A percentile compares a stretch with the other conserved stretches of the same genome.
Conservation (phyloP, 2,888 invertebrate genomes). For the Melanotus villosus region DNA sequence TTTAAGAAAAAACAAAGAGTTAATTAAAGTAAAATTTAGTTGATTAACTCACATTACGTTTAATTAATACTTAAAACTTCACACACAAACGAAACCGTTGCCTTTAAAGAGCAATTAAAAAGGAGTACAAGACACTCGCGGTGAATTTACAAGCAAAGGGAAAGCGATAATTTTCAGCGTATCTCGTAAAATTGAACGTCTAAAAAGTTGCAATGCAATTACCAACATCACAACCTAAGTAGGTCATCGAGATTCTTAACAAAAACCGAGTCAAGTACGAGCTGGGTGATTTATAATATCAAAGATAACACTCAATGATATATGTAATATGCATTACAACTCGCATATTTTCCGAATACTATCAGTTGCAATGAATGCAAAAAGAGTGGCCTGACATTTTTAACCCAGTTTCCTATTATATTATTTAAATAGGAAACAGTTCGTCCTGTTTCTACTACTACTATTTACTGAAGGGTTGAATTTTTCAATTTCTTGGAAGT, state of each 20-base stretch:
- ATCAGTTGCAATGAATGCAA: not conserved
- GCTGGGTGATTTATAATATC: conserved; percentile 7
- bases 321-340: not conserved
- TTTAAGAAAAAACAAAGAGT: too few relatives aligned
- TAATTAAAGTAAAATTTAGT: too few relatives aligned
- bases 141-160: too few relatives aligned
- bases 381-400: not conserved
- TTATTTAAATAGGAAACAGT: too few relatives aligned
- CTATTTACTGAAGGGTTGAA: too few relatives aligned
- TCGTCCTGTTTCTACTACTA: too few relatives aligned
- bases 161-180: not conserved
- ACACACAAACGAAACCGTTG: too few relatives aligned
- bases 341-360: not conserved
- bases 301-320: conserved; percentile 12
- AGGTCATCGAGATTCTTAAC: conserved; percentile 21
- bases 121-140: too few relatives aligned
- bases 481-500: too few relatives aligned
- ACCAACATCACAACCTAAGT: conserved; percentile 5
- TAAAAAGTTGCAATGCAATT: not conserved
- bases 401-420: not conserved
- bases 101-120: too few relatives aligned
- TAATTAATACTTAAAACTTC: too few relatives aligned
- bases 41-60: too few relatives aligned
- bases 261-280: conserved; percentile 20
- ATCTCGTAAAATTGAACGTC: conserved; percentile 4